Evolutionary conservation across 2,113 vertebrate species (phyloP), one percentile per base, ranked within the genome.

Genomic region (Callorhinus ursinus): DNA sequence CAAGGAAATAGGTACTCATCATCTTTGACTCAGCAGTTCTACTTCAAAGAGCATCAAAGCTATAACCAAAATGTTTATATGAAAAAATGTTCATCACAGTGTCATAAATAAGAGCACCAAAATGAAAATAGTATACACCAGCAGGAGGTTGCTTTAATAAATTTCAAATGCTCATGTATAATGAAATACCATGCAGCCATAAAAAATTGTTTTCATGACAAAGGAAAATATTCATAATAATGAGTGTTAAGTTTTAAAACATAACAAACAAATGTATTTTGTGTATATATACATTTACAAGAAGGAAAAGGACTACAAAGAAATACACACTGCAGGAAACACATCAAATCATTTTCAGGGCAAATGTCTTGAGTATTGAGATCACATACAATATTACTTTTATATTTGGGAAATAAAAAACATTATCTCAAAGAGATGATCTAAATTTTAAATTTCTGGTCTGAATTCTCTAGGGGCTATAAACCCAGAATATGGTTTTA

Each of bases 361-460:
- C 94, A 94, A 96, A 97, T 1, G 2, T 59, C 36, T 77, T 95
- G 67, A 28, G 67, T 77, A 87, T 1, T 92, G 24, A 84, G 16
- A 67, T 82, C 19, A 90, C 51, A 91, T 74, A 79, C 0, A 80
- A 31, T 59, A 95, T 76, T 24, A 84, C 53, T 92, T 96, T 87
- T 80, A 94, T 69, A 97, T 83, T 89, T 19, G 93, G 39, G 67
- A 96, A 93, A 72, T 42, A 95, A 72, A 46, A 91, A 86, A 67
- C 83, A n/a, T 82, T 80, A 85, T 88, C 24, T 61, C 24, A 96
- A 97, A 94, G 31, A 93, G n/a, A 92, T 61, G 19, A 61, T 72
- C 86, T 82, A 92, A 95, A 89, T 65, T 88, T 88, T 88, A 93
- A 65, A 89, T 93, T 92, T 96, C 63, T 95, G 36, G 22, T 95